Conservation (phyloP, 2,888 invertebrate genomes). For the Parnassius orleans region DNA sequence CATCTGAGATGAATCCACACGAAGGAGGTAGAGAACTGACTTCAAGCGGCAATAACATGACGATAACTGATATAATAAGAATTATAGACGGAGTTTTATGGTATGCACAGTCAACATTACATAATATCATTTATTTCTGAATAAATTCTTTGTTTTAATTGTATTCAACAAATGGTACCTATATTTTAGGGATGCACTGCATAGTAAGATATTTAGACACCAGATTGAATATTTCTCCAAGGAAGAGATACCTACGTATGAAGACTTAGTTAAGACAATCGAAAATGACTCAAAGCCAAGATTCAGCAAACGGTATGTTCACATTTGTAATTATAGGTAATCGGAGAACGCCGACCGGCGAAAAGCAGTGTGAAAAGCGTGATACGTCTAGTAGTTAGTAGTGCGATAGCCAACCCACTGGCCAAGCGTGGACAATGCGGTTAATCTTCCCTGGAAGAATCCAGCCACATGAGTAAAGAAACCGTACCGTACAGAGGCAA, state of each 20-base stretch:
- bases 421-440: no score
- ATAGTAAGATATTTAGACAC: conserved; percentile 67
- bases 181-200: conserved; percentile 64
- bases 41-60: conserved; percentile 55
- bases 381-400: no score
- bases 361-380: no score
- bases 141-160: no score
- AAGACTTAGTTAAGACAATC: conserved; percentile 49
- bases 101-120: conserved; percentile 38
- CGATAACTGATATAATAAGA: conserved; percentile 54
- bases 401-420: no score
- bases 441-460: no score
- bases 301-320: conserved; percentile 58
- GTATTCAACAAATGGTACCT: background rate
- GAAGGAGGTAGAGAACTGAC: conserved; percentile 19
- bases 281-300: conserved; percentile 46
- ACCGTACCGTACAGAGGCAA: no score
- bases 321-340: background rate
- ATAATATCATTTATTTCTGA: no score
- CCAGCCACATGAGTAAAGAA: no score
- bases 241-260: conserved; percentile 66
- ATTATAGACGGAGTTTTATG: conserved; percentile 69
- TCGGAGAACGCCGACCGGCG: no score
- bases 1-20: conserved; percentile 18
- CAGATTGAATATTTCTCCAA: conserved; percentile 63